These are phyloP conservation scores for Meloe dianella DNA, from an alignment of 2,888 invertebrate species.

Conservation along the genomic window DNA sequence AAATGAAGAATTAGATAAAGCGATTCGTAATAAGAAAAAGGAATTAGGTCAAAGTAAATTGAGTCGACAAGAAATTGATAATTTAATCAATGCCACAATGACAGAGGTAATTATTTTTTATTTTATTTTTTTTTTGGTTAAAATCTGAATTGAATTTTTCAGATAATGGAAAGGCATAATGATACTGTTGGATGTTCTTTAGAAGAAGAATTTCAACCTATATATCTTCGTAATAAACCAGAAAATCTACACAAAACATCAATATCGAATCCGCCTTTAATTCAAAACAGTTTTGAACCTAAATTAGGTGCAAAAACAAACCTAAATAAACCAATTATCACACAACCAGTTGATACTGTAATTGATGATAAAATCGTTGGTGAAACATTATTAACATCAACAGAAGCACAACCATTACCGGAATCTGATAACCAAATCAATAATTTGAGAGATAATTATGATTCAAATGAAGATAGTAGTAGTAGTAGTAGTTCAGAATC, in stretches of 20 bases:
- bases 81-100: conserved; percentile 19
- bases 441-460: not conserved
- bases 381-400: conserved; percentile 2
- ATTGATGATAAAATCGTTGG: not conserved
- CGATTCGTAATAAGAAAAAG: conserved; percentile 6
- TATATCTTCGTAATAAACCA: not conserved
- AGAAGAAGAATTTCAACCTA: not conserved
- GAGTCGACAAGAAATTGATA: conserved; percentile 2
- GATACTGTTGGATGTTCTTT: conserved; percentile 10
- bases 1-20: conserved; percentile 14
- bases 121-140: no score
- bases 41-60: conserved; percentile 7
- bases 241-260: conserved; percentile 3
- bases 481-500: not conserved
- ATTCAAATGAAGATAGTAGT: not conserved
- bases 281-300: conserved; percentile 19
- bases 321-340: not conserved
- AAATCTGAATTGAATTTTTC: not conserved
- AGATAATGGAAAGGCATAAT: not conserved
- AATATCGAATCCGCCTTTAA: conserved; percentile 21
- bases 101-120: conserved; percentile 15
- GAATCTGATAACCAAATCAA: conserved; percentile 17
- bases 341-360: not conserved
- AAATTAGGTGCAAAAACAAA: not conserved
- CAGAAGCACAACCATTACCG: conserved; percentile 7